Evolutionary conservation across 2,888 invertebrate genomes (phyloP), one percentile per base, ranked within the genome.

Genomic region (Apodemia duryi): DNA sequence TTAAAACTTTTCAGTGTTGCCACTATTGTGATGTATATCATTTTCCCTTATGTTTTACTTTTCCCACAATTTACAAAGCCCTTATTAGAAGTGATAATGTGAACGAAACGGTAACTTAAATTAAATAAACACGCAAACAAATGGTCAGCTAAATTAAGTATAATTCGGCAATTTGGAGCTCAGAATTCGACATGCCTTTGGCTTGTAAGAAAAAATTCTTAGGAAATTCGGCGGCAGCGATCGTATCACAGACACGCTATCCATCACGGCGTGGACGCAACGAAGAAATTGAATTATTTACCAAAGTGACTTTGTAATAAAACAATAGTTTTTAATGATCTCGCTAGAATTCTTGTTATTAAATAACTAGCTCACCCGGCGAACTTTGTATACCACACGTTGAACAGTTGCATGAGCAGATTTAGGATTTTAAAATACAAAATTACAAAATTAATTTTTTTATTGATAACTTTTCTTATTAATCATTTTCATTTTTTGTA

Each of bases 81-180:
- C 73, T 72, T 77, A 75, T 76, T 79, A 76, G 74, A 74, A 74
- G 72, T 70, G 74, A 76, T 85, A 85, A 86, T 85, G 83, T 79
- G 82, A 82, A 85, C 85, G 86, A 86, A 88, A 85, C 82, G 80
- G 75, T 83, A 79, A 65, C 76, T 75, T 75, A 86, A 87, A 86
- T 87, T 85, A 87, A 88, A 87, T 87, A 88, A 88, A 86, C 88
- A 88, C 85, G 84, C 84, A 85, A 80, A 81, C 77, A 80, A 80
- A 80, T 79, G 80, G 79, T 81, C 79, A 75, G 81, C 75, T 79
- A 80, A 74, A 80, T 80, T 81, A 61, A 61, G 49, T 65, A 49
- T 87, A 86, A 88, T 86, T 86, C 83, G 84, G 85, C 87, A 86
- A 88, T 87, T 85, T 85, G 84, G 82, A 83, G 86, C 79, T 79